phyloP scores from a whole-genome alignment of 2,797 vertebrate species.

The Pristis pectinata region DNA sequence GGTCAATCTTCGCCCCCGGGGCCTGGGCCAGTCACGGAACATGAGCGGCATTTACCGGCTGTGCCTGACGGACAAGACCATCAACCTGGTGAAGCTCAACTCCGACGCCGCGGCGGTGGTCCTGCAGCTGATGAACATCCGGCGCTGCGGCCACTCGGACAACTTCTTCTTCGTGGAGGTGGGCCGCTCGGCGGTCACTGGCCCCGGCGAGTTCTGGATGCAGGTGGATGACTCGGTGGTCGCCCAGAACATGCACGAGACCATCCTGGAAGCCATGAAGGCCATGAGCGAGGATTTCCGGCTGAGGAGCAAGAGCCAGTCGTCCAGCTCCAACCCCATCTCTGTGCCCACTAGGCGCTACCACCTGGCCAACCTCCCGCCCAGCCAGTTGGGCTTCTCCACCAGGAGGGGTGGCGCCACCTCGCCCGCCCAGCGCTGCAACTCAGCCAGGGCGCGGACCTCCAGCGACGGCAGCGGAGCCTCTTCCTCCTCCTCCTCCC shows the following conservation, averaged over 20 bases:
- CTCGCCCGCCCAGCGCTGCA: slow-evolving; percentile 44
- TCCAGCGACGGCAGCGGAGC: slow-evolving; percentile 50
- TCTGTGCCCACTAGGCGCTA: slow-evolving; percentile 69
- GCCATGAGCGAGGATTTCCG: slow-evolving; percentile 75
- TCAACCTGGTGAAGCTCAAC: slow-evolving; percentile 73
- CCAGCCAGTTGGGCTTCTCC: slow-evolving; percentile 68
- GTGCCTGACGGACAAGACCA: slow-evolving; percentile 70
- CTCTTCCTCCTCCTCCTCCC: slow-evolving; percentile 59
- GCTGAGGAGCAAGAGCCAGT: slow-evolving; percentile 67
- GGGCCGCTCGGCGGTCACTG: slow-evolving; percentile 66
- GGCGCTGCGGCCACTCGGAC: slow-evolving; percentile 71
- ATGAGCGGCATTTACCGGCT: slow-evolving; percentile 69
- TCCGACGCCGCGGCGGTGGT: slow-evolving; percentile 52
- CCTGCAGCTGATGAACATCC: slow-evolving; percentile 73
- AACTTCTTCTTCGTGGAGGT: slow-evolving; percentile 83
- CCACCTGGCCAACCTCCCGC: slow-evolving; percentile 60
- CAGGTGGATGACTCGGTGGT: slow-evolving; percentile 70
- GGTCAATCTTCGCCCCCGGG: slow-evolving; percentile 73
- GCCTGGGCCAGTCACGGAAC: slow-evolving; percentile 68
- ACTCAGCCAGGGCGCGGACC: neutral
- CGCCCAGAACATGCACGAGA: slow-evolving; percentile 83
- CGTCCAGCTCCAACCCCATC: slow-evolving; percentile 58
- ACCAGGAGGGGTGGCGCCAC: slow-evolving; percentile 62
- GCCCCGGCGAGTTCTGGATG: slow-evolving; percentile 71
- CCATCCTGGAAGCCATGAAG: slow-evolving; percentile 77